A percentile compares a stretch with the other conserved stretches of the same genome.
These are phyloP conservation scores for Priocnemis perturbator DNA, from an alignment of 2,888 invertebrate species.

Conservation along the genomic window DNA sequence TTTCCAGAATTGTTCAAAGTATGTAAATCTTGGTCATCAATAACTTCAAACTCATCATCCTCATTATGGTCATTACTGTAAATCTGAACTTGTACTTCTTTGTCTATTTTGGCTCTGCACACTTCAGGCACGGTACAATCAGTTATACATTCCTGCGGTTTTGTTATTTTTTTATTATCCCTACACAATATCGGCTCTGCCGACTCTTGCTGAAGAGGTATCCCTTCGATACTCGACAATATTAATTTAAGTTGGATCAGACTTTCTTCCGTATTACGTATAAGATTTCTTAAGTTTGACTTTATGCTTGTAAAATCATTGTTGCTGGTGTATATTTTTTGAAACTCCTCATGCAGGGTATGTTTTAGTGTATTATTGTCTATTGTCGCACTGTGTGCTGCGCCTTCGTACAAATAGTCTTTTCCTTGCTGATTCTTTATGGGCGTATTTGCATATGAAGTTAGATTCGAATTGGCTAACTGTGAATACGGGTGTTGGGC, in stretches of 20 bases:
- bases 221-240: slow-evolving; percentile 6
- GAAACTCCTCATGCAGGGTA: too few relatives aligned
- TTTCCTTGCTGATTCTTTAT: too few relatives aligned
- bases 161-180: too few relatives aligned
- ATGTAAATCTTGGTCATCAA: neutral
- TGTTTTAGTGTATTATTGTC: too few relatives aligned
- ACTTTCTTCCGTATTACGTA: slow-evolving; percentile 24
- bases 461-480: too few relatives aligned
- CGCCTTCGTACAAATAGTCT: too few relatives aligned
- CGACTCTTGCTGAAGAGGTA: slow-evolving; percentile 3
- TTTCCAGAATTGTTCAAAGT: neutral
- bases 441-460: too few relatives aligned
- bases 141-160: too few relatives aligned
- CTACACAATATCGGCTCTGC: neutral
- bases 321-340: slow-evolving; percentile 9
- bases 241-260: slow-evolving; percentile 19
- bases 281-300: slow-evolving; percentile 18
- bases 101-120: neutral
- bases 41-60: neutral
- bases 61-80: neutral
- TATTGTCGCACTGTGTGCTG: too few relatives aligned
- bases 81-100: neutral
- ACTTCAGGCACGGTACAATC: too few relatives aligned
- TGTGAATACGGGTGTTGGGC: too few relatives aligned
- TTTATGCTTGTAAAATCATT: slow-evolving; percentile 18